Conservation (phyloP, 1,140 invertebrate genomes). For the Calliphora vicina region DNA sequence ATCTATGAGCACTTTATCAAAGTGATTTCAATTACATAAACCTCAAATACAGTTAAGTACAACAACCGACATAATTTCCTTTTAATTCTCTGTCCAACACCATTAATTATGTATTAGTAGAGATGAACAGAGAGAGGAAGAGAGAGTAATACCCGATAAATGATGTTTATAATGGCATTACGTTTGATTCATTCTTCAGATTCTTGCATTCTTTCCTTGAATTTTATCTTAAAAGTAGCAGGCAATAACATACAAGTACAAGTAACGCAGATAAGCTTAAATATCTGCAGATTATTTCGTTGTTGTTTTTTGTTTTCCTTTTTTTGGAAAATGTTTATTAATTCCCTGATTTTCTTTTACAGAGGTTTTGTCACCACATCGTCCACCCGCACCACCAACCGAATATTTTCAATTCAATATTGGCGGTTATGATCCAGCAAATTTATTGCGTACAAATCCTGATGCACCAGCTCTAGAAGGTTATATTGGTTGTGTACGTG, state of each 20-base stretch:
- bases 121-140: neutral
- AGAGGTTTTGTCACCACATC: conserved; percentile 85
- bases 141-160: neutral
- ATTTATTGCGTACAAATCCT: conserved; percentile 71
- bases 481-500: conserved; percentile 88
- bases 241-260: too few species aligned
- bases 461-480: conserved; percentile 69
- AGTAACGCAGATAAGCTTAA: too few species aligned
- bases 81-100: neutral
- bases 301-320: too few species aligned
- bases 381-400: conserved; percentile 81
- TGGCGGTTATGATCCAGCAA: conserved; percentile 82
- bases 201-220: too few species aligned
- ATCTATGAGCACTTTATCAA: neutral
- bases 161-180: too few species aligned
- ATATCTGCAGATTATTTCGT: too few species aligned
- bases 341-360: conserved; percentile 26
- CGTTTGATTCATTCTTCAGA: too few species aligned
- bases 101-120: neutral
- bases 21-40: neutral
- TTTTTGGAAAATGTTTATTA: too few species aligned
- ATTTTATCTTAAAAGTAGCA: too few species aligned
- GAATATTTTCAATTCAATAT: conserved; percentile 90
- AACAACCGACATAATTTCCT: neutral
- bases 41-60: neutral